These are phyloP conservation scores for Drosophila triauraria DNA, from an alignment of 1,140 invertebrate species.

Conservation along the genomic window DNA sequence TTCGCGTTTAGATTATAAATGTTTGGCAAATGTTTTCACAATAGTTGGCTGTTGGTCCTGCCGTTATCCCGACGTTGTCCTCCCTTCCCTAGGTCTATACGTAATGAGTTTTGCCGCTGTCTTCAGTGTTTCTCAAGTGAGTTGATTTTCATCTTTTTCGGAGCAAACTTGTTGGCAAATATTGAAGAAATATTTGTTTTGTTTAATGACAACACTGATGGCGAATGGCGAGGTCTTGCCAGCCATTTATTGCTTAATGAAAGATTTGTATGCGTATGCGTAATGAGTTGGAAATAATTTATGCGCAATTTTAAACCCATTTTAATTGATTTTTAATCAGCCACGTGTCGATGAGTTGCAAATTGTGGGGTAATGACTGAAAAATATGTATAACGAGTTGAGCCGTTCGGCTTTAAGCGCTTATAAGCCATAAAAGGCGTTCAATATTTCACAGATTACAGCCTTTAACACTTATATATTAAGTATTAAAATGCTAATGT, in stretches of 20 bases:
- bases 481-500: not conserved
- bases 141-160: slow-evolving; percentile 17
- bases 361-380: not conserved
- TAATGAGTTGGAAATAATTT: slow-evolving; percentile 52
- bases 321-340: slow-evolving; percentile 60
- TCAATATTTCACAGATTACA: not conserved
- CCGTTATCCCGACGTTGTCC: slow-evolving; percentile 3
- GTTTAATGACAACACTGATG: slow-evolving; percentile 24
- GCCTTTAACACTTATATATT: not conserved
- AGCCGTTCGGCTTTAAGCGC: not conserved
- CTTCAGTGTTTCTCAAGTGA: slow-evolving; percentile 44
- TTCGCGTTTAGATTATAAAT: slow-evolving; percentile 74
- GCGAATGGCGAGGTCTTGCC: slow-evolving; percentile 4
- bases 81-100: not conserved
- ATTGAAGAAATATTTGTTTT: slow-evolving; percentile 39
- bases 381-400: not conserved
- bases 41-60: slow-evolving; percentile 50
- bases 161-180: slow-evolving; percentile 22
- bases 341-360: slow-evolving; percentile 28
- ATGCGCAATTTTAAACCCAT: slow-evolving; percentile 50
- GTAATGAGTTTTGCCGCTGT: slow-evolving; percentile 59
- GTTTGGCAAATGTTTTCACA: slow-evolving; percentile 73
- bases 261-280: slow-evolving; percentile 42
- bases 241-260: slow-evolving; percentile 47
- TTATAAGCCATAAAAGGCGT: not conserved